These are phyloP conservation scores for Nymphalis polychloros DNA, from an alignment of 2,888 invertebrate species.

Conservation along the genomic window DNA sequence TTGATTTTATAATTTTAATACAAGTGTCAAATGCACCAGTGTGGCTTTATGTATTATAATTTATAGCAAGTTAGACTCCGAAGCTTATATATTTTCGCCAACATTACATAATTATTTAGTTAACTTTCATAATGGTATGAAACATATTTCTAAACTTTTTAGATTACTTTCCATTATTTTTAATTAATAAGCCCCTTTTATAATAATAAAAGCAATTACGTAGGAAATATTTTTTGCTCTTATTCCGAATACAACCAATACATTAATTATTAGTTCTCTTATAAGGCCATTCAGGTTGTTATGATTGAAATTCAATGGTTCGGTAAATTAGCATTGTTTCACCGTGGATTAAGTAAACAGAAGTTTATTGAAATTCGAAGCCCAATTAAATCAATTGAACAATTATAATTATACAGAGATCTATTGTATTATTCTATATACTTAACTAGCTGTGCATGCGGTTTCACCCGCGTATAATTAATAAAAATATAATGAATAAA, in stretches of 20 bases:
- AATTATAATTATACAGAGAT: background rate
- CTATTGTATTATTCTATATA: background rate
- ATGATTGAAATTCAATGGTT: background rate
- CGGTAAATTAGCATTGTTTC: slow-evolving; percentile 3
- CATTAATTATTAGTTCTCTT: background rate
- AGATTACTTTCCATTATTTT: too few species aligned
- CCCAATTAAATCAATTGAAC: background rate
- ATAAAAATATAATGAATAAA: too few species aligned
- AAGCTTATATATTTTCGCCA: too few species aligned
- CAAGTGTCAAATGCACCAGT: too few species aligned
- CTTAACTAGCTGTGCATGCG: too few species aligned
- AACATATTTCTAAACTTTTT: too few species aligned
- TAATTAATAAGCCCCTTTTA: background rate
- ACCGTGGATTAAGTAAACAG: background rate
- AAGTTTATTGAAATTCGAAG: background rate
- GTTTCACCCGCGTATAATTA: too few species aligned
- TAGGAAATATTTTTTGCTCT: background rate
- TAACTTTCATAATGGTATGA: too few species aligned
- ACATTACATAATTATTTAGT: too few species aligned
- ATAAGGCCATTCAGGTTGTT: background rate
- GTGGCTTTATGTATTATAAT: too few species aligned
- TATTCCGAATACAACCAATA: background rate
- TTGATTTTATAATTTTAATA: too few species aligned
- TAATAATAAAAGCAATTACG: background rate
- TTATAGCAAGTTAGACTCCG: too few species aligned